Conservation (phyloP, 2,888 invertebrate genomes). For the Prenolepis imparis region DNA sequence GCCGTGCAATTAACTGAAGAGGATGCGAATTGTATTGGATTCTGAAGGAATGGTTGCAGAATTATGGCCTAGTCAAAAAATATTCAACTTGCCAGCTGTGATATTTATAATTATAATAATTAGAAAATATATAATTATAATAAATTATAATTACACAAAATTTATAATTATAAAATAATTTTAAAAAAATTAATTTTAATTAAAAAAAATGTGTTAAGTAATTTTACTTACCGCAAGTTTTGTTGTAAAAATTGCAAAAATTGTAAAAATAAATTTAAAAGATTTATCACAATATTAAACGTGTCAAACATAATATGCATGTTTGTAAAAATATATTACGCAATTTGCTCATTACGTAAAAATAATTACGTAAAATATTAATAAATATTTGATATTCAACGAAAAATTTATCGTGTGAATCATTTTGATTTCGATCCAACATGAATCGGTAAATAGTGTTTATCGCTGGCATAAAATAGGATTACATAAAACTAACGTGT, state of each 20-base stretch:
- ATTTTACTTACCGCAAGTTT: slow-evolving; percentile 9
- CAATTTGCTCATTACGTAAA: neutral
- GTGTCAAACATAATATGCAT: slow-evolving; percentile 4
- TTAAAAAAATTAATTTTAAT: slow-evolving; percentile 1
- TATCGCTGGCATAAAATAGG: slow-evolving; percentile 30
- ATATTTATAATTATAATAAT: neutral
- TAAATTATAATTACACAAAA: too few species aligned
- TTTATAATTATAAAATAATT: too few species aligned
- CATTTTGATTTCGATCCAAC: slow-evolving; percentile 25
- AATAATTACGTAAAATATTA: neutral
- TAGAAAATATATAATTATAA: too few species aligned
- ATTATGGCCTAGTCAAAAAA: neutral
- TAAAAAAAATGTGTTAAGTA: slow-evolving; percentile 15
- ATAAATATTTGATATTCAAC: neutral
- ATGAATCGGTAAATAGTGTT: neutral
- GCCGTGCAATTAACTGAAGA: neutral
- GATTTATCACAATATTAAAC: neutral
- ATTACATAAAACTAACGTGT: slow-evolving; percentile 32
- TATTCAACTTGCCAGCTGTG: neutral
- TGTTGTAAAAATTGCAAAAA: neutral
- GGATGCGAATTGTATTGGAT: neutral
- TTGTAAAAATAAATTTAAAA: neutral
- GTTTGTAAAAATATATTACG: neutral
- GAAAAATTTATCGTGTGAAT: neutral
- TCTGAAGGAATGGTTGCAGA: neutral